Evolutionary conservation across 1,140 invertebrate genomes (phyloP), one percentile per base, ranked within the genome.

Genomic region (Chrysoperla carnea): DNA sequence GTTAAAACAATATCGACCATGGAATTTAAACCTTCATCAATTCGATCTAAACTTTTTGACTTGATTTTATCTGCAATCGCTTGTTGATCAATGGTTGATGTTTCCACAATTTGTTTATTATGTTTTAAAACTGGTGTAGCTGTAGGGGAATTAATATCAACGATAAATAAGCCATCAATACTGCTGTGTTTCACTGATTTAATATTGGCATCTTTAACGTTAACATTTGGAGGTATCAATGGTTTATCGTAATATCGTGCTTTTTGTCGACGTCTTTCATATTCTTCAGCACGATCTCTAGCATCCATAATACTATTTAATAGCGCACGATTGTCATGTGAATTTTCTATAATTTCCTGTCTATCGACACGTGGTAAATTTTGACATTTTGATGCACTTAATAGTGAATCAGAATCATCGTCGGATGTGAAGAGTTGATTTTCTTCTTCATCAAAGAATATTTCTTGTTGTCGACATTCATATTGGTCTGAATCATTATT

Each of bases 21-120:
- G 1, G 76, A 70, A 45, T 83, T 77, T 0, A 81, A 54, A 8
- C 77, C 76, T 49, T 84, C 80, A 49, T 82, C 80, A 6, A 85
- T 76, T 39, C 79, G 69, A 45, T 86, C 81, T 28, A 84, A 58
- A 43, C 80, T 84, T 60, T 84, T 85, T 1, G 78, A 78, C 39
- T 79, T 63, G 29, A 70, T 64, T 39, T 69, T 68, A n/a, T 64
- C 39, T 15, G 48, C 50, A 23, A 23, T 5, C 6, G 53, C 46
- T 47, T 8, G 59, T 52, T 46, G 60, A 52, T 15, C 58, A 55
- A 46, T 62, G 53, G 48, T 49, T 17, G 60, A 52, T 6, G 52
- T 57, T 44, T 46, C 27, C 55, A 60, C 46, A 53, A 60, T 9
- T 53, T 60, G 68, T 41, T 64, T 68, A 5, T 67, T 67, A 40